Base-by-base conservation (phyloP, 2,797 vertebrate genomes). In the Botia almorhae region DNA sequence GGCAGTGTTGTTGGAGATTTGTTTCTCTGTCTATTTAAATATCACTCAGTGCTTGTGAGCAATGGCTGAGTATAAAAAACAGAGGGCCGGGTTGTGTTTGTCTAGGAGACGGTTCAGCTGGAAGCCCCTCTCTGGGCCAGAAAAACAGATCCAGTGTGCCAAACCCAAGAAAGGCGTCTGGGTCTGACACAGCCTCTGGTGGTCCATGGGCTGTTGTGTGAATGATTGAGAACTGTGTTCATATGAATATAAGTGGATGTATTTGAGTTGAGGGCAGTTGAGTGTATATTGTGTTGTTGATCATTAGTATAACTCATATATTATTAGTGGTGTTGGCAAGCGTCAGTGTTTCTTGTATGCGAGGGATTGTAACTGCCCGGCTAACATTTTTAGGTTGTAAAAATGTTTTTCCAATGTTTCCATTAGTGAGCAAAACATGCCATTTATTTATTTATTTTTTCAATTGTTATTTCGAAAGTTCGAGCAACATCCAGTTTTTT, bases 41-140 rank as follows among this genome's bases (percentile, higher is more conserved):
- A 90, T 91, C 92, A 92, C 93, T 91, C 93, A 93, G 91, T 90
- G 85, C 87, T 91, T 88, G 92, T 92, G 90, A 93, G 90, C 89
- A 87, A 90, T 87, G 89, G 85, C 90, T 91, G 91, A 93, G 94
- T 90, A 90, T 89, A 89, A 92, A 90, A 87, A 88, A 90, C 88
- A 89, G 90, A 84, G 82, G 88, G 89, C 89, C 89, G 89, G 89
- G 87, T 82, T 88, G 85, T 93, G 92, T 93, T 94, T 93, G 92
- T 89, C 85, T 92, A 89, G 93, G 92, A 94, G 88, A 86, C 77
- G 83, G 81, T 93, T 93, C 91, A 93, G 88, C 91, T 93, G 92
- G 92, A 93, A 92, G 89, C 85, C 84, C 90, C 50, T 84, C 88
- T 90, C 87, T 73, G 76, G 75, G 69, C 74, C 71, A 83, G 80